Conservation (phyloP, 1,140 invertebrate genomes). For the Hypsibius dujardini region DNA sequence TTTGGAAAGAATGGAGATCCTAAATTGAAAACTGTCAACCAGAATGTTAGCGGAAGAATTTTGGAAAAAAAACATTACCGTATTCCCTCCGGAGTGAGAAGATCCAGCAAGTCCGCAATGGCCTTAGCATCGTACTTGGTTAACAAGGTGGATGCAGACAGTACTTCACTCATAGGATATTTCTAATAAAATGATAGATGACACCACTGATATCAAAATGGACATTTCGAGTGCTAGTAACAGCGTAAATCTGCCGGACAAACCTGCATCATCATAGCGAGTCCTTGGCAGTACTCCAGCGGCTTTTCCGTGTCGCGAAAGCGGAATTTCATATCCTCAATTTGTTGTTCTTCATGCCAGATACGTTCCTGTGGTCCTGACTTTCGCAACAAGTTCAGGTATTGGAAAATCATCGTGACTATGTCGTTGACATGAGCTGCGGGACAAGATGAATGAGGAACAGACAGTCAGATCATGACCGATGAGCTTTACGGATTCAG, state of each 20-base stretch:
- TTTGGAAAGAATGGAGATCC: slow-evolving; percentile 54
- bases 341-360: slow-evolving; percentile 64
- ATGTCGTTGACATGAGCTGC: slow-evolving; percentile 62
- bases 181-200: slow-evolving; percentile 36
- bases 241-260: too few species aligned
- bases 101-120: slow-evolving; percentile 49
- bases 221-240: slow-evolving; percentile 22
- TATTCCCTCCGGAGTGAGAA: slow-evolving; percentile 60
- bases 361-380: slow-evolving; percentile 65
- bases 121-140: slow-evolving; percentile 69
- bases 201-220: not conserved
- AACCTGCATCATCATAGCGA: slow-evolving; percentile 43
- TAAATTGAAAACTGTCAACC: slow-evolving; percentile 24
- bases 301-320: slow-evolving; percentile 82
- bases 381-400: slow-evolving; percentile 60
- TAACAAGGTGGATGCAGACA: slow-evolving; percentile 54
- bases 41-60: not conserved
- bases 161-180: slow-evolving; percentile 66
- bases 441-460: not conserved
- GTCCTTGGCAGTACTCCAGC: slow-evolving; percentile 44
- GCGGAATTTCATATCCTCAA: slow-evolving; percentile 59
- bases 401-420: slow-evolving; percentile 63
- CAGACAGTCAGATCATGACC: not conserved
- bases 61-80: slow-evolving; percentile 31
- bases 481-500: not conserved